Percentiles rank a stretch among this genome's conserved stretches.
phyloP scores from a whole-genome alignment of 2,113 vertebrate genomes.

The Columba janthina region DNA sequence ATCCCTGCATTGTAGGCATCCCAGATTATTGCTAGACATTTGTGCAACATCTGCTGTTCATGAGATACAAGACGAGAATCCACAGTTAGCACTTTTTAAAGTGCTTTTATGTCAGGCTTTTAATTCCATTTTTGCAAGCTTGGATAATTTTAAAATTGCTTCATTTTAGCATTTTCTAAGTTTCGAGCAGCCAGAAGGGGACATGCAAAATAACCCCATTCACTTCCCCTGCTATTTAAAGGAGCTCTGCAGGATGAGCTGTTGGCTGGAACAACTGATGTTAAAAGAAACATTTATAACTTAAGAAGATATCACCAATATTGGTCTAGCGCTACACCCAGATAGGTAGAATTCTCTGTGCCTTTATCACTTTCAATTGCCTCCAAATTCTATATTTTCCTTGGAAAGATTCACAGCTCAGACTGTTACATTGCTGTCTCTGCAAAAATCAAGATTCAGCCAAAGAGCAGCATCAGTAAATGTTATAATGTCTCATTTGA shows the following conservation, averaged over 20 bases:
- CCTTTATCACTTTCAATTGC: background rate
- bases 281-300: background rate
- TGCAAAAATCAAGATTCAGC: slow-evolving; percentile 21
- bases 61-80: background rate
- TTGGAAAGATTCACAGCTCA: background rate
- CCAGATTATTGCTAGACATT: background rate
- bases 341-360: background rate
- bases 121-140: slow-evolving; percentile 26
- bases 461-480: slow-evolving; percentile 8
- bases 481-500: background rate
- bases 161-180: background rate
- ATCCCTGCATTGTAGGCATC: background rate
- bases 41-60: background rate
- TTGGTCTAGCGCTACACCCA: background rate
- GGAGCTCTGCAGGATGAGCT: background rate
- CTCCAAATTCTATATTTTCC: background rate
- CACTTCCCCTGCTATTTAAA: background rate
- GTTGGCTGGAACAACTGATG: background rate
- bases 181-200: background rate
- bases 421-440: background rate
- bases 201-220: background rate
- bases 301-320: background rate
- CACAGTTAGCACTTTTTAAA: background rate
- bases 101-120: background rate
- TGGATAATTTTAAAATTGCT: background rate